A percentile compares a stretch with the other conserved stretches of the same genome.
These are phyloP conservation scores for Dromas ardeola DNA, from an alignment of 2,113 vertebrate species.

Conservation along the genomic window DNA sequence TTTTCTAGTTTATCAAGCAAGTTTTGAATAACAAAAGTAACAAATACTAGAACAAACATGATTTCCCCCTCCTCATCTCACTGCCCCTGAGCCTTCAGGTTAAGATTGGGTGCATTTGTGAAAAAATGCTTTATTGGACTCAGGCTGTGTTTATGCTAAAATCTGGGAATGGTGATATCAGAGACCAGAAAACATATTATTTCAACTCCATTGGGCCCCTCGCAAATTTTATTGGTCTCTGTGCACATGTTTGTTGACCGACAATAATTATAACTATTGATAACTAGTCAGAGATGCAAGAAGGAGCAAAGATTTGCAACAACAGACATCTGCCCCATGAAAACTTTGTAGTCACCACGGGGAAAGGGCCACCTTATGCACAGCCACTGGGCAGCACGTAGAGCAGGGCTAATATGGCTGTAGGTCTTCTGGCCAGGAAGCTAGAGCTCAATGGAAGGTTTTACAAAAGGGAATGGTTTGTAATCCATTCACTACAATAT, in stretches of 20 bases:
- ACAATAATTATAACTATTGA: not conserved
- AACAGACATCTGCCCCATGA: not conserved
- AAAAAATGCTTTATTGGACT: not conserved
- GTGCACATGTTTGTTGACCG: not conserved
- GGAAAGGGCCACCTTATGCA: not conserved
- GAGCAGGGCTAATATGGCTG: not conserved
- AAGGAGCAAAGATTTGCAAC: not conserved
- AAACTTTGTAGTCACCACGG: not conserved
- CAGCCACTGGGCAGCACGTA: rapidly evolving
- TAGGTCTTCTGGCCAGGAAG: not conserved
- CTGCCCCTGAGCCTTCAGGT: not conserved
- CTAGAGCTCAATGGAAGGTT: not conserved
- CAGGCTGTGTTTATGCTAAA: not conserved
- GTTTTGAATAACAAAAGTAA: not conserved
- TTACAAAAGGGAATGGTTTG: not conserved
- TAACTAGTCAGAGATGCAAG: not conserved
- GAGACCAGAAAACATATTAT: not conserved
- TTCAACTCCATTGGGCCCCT: not conserved
- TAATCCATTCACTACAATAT: not conserved
- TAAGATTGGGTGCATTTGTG: not conserved
- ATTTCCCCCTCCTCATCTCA: not conserved
- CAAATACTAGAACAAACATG: rapidly evolving
- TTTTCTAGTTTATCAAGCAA: not conserved
- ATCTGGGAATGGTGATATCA: not conserved
- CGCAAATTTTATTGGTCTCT: not conserved